Conservation (phyloP, 2,797 vertebrate genomes). For the Muraenolepis orangiensis region DNA sequence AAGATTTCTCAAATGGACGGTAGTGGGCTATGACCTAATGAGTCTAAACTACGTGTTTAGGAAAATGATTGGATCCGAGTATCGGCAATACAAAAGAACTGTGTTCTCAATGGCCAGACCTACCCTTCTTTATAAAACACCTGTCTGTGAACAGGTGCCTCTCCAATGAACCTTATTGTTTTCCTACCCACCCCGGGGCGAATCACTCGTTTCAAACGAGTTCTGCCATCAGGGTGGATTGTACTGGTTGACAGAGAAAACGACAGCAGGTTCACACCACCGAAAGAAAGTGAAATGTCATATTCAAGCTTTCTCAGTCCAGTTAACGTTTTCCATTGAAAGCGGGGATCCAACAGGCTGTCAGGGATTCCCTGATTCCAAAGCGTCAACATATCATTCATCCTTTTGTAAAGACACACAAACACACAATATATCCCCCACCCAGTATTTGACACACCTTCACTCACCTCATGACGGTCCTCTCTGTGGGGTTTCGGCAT, state of each 20-base stretch:
- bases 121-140: background rate
- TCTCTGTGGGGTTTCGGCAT: background rate
- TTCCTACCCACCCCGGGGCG: background rate
- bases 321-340: background rate
- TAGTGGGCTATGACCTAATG: background rate
- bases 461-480: constrained; percentile 47
- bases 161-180: background rate
- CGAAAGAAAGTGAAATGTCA: background rate
- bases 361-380: background rate
- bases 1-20: background rate
- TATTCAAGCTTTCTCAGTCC: background rate
- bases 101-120: background rate
- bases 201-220: background rate
- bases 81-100: background rate
- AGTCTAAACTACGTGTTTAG: background rate
- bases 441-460: background rate
- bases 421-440: background rate
- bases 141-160: background rate
- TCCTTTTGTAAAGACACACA: no score
- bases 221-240: background rate
- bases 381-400: background rate
- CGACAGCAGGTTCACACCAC: background rate
- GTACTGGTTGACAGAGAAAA: background rate
- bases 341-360: background rate
- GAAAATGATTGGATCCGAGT: background rate